Evolutionary conservation across 2,888 invertebrate species (phyloP).

Genomic region (Pollenia griseotomentosa): DNA sequence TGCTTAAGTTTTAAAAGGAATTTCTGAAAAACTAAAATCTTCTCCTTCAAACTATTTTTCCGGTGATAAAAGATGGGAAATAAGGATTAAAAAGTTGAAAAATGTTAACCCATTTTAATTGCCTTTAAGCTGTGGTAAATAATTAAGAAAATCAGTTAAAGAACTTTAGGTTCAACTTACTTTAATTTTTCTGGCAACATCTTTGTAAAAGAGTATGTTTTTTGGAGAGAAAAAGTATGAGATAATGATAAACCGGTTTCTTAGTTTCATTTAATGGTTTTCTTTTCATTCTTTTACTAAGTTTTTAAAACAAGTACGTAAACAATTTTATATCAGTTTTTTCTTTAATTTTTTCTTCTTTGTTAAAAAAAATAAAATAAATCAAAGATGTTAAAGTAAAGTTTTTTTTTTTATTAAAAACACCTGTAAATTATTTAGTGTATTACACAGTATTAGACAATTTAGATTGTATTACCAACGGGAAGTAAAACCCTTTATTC

Average conservation of each 20-base stretch:
- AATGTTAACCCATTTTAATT: slow-evolving; percentile 28
- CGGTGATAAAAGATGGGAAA: background rate
- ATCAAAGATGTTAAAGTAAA: no score
- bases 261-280: background rate
- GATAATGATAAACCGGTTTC: slow-evolving; percentile 1
- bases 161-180: slow-evolving; percentile 1
- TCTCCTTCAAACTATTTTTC: background rate
- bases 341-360: background rate
- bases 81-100: slow-evolving; percentile 47
- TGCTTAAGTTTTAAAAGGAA: background rate
- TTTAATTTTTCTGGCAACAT: no score
- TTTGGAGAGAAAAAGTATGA: no score
- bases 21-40: background rate
- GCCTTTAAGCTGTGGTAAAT: slow-evolving; percentile 35
- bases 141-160: slow-evolving; percentile 5
- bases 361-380: background rate
- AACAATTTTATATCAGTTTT: background rate
- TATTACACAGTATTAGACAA: no score
- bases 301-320: slow-evolving; percentile 1
- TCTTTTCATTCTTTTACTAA: background rate
- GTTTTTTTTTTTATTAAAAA: no score
- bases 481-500: no score
- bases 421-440: no score
- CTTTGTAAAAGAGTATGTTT: no score
- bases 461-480: no score